Evolutionary conservation across 2,888 invertebrate genomes (phyloP).

Genomic region (Meganola albula): DNA sequence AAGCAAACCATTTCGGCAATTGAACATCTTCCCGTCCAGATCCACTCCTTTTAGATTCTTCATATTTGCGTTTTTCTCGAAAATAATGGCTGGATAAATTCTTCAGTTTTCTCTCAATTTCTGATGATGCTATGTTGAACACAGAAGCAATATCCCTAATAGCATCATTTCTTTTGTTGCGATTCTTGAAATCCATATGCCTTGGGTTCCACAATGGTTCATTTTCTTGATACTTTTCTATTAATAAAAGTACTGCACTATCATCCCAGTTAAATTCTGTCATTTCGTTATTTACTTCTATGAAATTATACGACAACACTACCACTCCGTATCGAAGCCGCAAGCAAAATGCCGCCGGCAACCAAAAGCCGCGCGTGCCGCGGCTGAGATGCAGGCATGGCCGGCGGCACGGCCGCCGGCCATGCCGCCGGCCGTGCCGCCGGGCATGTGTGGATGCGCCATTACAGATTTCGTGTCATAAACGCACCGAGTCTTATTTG

Average conservation of each 20-base stretch:
- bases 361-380: constrained; percentile 19
- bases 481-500: too few species aligned
- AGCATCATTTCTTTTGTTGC: constrained; percentile 26
- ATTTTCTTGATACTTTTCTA: constrained; percentile 29
- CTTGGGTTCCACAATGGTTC: constrained; percentile 25
- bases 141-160: constrained; percentile 24
- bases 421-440: constrained; percentile 12
- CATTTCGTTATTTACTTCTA: constrained; percentile 18
- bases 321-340: constrained; percentile 22
- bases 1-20: constrained; percentile 24
- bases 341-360: constrained; percentile 22
- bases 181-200: constrained; percentile 25
- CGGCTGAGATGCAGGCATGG: constrained; percentile 14
- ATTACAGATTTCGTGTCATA: too few species aligned
- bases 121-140: constrained; percentile 24
- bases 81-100: constrained; percentile 20
- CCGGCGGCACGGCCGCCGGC: constrained; percentile 22
- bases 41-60: constrained; percentile 23
- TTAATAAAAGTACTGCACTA: constrained; percentile 26
- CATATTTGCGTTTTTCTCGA: constrained; percentile 23
- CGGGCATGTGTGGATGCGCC: constrained; percentile 3
- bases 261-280: constrained; percentile 27
- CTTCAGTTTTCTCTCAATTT: constrained; percentile 23
- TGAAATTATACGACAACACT: constrained; percentile 18
- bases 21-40: constrained; percentile 19